phyloP scores from a whole-genome alignment of 2,797 vertebrate species.

The Lophura swinhoii region DNA sequence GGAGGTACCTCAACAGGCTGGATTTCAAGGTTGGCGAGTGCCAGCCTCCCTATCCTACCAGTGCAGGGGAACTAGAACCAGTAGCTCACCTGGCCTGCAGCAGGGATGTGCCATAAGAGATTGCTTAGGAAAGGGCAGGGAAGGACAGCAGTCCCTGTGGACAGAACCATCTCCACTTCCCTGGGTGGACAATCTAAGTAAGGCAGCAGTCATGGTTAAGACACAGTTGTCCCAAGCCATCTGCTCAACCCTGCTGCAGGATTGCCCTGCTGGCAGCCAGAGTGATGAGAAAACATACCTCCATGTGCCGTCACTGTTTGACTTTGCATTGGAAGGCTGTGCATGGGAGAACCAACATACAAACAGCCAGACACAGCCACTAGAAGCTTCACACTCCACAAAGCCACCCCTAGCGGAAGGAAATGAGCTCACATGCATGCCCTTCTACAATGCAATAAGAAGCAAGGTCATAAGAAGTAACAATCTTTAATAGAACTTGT shows the following conservation, averaged over 20 bases:
- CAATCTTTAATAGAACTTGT: background rate
- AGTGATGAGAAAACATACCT: background rate
- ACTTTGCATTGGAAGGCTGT: background rate
- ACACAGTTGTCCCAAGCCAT: background rate
- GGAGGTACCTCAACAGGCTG: background rate
- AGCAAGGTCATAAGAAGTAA: background rate
- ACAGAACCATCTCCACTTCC: background rate
- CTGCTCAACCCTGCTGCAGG: background rate
- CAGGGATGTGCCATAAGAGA: rapidly evolving
- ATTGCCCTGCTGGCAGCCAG: background rate
- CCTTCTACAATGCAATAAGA: background rate
- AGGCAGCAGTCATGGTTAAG: background rate
- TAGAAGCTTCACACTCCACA: background rate
- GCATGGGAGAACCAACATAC: background rate
- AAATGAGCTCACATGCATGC: background rate
- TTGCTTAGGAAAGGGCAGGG: background rate
- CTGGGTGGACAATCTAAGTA: background rate
- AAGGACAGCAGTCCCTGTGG: background rate
- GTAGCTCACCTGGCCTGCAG: background rate
- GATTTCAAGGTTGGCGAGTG: background rate
- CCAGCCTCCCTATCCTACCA: background rate
- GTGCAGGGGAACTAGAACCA: background rate
- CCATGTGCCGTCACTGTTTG: background rate
- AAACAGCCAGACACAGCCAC: background rate
- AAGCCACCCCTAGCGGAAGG: background rate